Evolutionary conservation across 2,113 vertebrate genomes (phyloP).

Genomic region (Dromaius novaehollandiae): DNA sequence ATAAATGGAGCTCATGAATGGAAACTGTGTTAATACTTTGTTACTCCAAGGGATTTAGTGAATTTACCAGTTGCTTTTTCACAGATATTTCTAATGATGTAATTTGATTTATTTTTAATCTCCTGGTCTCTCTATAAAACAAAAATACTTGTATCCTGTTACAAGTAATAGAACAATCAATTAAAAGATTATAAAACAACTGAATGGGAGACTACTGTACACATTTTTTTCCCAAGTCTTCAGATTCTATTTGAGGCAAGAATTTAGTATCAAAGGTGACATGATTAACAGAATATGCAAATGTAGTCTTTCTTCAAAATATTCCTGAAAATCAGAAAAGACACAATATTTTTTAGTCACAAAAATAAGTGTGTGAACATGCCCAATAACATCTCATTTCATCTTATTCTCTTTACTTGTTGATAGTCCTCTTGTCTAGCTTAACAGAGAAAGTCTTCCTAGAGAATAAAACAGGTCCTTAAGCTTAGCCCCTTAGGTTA

Average conservation of each 20-base stretch:
- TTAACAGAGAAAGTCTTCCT: neutral
- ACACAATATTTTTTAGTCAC: neutral
- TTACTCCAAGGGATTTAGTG: neutral
- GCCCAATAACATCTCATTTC: neutral
- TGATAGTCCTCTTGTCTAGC: neutral
- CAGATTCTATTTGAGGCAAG: neutral
- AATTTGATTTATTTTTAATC: neutral
- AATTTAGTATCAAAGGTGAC: neutral
- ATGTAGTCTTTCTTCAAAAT: neutral
- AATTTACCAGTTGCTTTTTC: neutral
- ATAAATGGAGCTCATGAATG: neutral
- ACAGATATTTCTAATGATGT: neutral
- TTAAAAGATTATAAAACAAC: neutral
- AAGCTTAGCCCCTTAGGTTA: neutral
- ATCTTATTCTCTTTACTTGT: neutral
- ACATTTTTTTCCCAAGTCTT: neutral
- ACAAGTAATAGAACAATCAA: neutral
- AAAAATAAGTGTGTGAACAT: neutral
- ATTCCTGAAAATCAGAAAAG: neutral
- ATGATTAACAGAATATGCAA: neutral
- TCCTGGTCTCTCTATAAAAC: neutral
- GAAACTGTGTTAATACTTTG: neutral
- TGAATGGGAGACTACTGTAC: neutral
- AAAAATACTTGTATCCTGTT: neutral
- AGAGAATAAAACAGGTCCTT: neutral